Conservation (phyloP, 1,140 invertebrate genomes). For the Drosophila littoralis region DNA sequence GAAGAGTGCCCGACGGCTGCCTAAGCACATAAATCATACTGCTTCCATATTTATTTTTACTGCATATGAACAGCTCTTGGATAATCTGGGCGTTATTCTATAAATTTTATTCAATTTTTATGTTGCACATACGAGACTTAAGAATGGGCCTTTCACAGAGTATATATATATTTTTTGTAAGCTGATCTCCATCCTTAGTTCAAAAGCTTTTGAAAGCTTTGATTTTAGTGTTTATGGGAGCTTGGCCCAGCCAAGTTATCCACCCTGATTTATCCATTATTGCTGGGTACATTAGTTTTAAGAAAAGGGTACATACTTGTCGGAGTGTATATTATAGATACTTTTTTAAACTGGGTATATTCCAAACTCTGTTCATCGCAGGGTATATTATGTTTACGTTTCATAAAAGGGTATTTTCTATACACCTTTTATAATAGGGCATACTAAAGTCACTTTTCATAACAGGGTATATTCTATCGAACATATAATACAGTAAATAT, state of each 20-base stretch:
- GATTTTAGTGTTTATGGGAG: too few species aligned
- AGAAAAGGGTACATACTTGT: too few species aligned
- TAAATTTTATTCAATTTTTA: slow-evolving; percentile 13
- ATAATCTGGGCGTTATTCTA: background rate
- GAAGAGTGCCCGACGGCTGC: slow-evolving; percentile 1
- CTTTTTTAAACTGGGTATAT: background rate
- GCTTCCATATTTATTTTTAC: background rate
- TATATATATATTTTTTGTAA: background rate
- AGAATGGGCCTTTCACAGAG: background rate
- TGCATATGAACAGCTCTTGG: background rate
- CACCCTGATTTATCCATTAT: too few species aligned
- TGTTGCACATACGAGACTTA: background rate
- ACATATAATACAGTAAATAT: too few species aligned
- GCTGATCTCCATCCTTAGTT: background rate
- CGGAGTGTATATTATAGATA: background rate
- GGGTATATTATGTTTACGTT: background rate
- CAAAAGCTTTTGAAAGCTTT: too few species aligned
- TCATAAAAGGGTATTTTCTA: background rate
- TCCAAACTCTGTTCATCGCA: background rate
- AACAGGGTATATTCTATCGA: background rate
- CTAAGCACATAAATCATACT: slow-evolving; percentile 1
- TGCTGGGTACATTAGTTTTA: too few species aligned
- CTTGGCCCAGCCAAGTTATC: too few species aligned
- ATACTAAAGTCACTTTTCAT: background rate
- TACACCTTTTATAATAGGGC: background rate